Evolutionary conservation across 2,888 invertebrate species (phyloP).

Genomic region (Drosophila siamana): DNA sequence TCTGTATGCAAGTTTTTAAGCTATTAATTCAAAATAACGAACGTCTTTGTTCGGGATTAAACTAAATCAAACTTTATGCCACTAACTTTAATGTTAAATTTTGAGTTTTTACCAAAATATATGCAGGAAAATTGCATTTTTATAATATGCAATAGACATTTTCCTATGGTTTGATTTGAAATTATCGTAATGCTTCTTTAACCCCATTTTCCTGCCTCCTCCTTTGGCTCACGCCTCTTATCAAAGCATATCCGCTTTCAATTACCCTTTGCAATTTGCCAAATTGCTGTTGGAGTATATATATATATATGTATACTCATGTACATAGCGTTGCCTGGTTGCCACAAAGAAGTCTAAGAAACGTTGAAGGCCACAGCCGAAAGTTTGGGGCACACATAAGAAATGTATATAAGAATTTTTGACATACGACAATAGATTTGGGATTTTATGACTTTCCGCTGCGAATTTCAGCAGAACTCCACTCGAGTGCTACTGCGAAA

Average conservation of each 20-base stretch:
- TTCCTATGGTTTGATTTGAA: background rate
- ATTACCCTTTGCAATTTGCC: constrained; percentile 46
- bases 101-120: no score
- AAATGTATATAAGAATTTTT: constrained; percentile 54
- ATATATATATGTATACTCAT: no score
- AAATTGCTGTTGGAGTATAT: constrained; percentile 32
- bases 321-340: background rate
- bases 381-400: constrained; percentile 19
- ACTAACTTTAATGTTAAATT: no score
- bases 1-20: no score
- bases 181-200: background rate
- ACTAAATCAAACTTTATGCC: no score
- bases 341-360: constrained; percentile 20
- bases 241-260: constrained; percentile 32
- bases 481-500: constrained; percentile 19
- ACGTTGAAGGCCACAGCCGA: constrained; percentile 4
- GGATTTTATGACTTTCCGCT: constrained; percentile 60
- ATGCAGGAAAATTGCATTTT: no score
- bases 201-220: background rate
- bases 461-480: constrained; percentile 13
- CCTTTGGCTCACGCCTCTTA: background rate
- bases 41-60: no score
- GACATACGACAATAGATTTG: constrained; percentile 64
- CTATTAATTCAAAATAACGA: no score
- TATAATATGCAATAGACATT: no score